Percentiles rank a stretch among this genome's conserved stretches.
phyloP scores from a whole-genome alignment of 2,113 vertebrate genomes.

The Taurulus bubalis region DNA sequence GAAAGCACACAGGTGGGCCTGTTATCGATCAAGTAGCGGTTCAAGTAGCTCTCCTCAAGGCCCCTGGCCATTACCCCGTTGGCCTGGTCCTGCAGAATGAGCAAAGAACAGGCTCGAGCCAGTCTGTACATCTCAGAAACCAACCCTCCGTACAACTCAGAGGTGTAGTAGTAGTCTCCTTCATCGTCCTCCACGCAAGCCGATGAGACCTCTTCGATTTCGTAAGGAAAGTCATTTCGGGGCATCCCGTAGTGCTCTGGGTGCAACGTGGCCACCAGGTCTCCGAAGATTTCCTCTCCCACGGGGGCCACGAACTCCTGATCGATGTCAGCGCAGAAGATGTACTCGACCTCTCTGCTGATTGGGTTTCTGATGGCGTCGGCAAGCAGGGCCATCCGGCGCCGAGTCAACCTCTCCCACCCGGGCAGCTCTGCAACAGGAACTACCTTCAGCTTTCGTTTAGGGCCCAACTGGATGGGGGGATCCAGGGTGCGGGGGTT shows the following conservation, averaged over 20 bases:
- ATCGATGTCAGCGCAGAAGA: conserved; percentile 84
- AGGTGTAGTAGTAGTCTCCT: conserved; percentile 85
- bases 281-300: conserved; percentile 80
- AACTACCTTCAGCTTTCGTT: conserved; percentile 73
- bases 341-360: conserved; percentile 73
- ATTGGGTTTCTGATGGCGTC: conserved; percentile 67
- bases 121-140: conserved; percentile 76
- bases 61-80: conserved; percentile 68
- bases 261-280: conserved; percentile 81
- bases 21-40: conserved; percentile 82
- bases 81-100: conserved; percentile 79
- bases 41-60: conserved; percentile 86
- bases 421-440: conserved; percentile 74
- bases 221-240: conserved; percentile 72
- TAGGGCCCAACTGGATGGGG: conserved; percentile 64
- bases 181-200: conserved; percentile 75
- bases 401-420: conserved; percentile 77
- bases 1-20: conserved; percentile 82
- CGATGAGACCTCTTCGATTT: conserved; percentile 65
- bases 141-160: conserved; percentile 81
- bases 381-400: conserved; percentile 74
- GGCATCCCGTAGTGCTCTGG: conserved; percentile 74
- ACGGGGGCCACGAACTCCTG: conserved; percentile 81
- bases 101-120: conserved; percentile 73
- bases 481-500: conserved; percentile 73